Base-by-base conservation (phyloP, 1,140 invertebrate species). In the Dendrolimus kikuchii region DNA sequence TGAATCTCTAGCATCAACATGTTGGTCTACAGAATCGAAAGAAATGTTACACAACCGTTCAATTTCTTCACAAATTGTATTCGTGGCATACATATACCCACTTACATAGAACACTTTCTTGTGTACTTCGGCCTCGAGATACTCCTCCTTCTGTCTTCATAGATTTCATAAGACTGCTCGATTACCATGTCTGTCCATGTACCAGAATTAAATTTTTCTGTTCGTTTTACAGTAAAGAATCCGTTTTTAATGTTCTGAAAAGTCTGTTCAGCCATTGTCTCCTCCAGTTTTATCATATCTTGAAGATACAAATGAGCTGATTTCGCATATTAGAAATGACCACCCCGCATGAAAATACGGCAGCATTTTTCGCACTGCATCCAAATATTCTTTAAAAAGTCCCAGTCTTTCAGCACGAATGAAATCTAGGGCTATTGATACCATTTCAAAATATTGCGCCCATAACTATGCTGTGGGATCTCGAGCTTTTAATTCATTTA, bases 251-350 rank as follows among this genome's bases (percentile, higher is more conserved):
- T 85, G 39, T 77, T 77, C 42, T 78, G 46, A 72, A 71, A 78
- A 68, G 40, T 55, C 23, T 67, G 48, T 53, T 66, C 50, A 76
- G 67, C 53, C 54, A 77, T 59, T 58, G 48, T 68, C 49, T 68
- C 57, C 36, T 66, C 49, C 23, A 74, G 41, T 43, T 67, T 40
- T 51, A 45, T 0, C 81, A 81, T 88, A 65, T 86, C 60, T 74
- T 87, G 79, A 7, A 89, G 51, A 64, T 88, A 88, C 9, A 87
- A 49, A 40, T 79, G 72, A 41, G 63, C 63, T 51, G 77, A 83
- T 74, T 89, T 89, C 5, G 83, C 75, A 66, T 88, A 88, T 23
- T 75, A 51, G 56, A 79, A 80, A 61, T 89, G 88, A 7, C 87
- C 85, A 54, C 64, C 64, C 49, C 5, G 84, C 79, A 62, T 86